Evolutionary conservation across 2,888 invertebrate species (phyloP), one percentile per base, ranked within the genome.

Genomic region (Melinaea menophilus): DNA sequence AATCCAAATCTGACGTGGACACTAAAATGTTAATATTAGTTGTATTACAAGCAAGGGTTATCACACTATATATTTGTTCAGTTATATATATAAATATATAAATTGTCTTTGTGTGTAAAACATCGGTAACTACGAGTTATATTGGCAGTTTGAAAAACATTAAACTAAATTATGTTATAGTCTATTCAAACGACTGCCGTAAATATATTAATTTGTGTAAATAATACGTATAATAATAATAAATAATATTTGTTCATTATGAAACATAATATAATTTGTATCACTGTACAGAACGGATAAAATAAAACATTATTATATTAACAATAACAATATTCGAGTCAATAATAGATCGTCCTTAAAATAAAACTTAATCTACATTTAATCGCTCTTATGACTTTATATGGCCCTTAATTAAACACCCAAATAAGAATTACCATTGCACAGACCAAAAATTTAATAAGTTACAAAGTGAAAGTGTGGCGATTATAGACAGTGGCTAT

Each of bases 1-100:
- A 69, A 72, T 13, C 59, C 63, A 67, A 65, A 65, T 65, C 47
- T 22, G 55, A 55, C 51, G 13, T 63, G 55, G 60, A 64, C 65
- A 85, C 78, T 73, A 75, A 73, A 72, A 77, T 80, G 85, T 89
- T 89, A 84, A 72, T 67, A 85, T 91, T 91, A 91, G 91, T 91
- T 80, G 70, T 86, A 90, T 91, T 91, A 91, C 91, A 91, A 91
- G 91, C 91, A 87, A 89, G 86, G 91, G 90, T 88, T 89, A 88
- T 83, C 80, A 88, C 86, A 80, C 77, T 79, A 79, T 73, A 72
- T 64, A 79, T 37, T 76, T 74, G 72, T 78, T 65, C 69, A 65
- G 69, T 76, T 67, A 69, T 60, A 61, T 69, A 65, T 35, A 62
- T 56, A 75, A 73, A 75, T 77, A 79, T 67, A 81, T 78, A 82